Base-by-base conservation (phyloP, 2,113 vertebrate species). In the Theropithecus gelada region DNA sequence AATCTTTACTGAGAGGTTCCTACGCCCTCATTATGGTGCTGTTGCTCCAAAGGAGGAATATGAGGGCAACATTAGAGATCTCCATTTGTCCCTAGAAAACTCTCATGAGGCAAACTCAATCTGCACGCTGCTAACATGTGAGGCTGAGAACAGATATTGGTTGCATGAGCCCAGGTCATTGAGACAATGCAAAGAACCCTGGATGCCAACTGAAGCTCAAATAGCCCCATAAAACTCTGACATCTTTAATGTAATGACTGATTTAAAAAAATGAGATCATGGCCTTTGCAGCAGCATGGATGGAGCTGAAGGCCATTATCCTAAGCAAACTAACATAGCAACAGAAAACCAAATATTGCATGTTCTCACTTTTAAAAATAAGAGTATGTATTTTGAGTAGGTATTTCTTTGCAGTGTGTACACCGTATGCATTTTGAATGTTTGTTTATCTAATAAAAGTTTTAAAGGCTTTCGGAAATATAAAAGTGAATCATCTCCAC, bases 361-460 rank as follows among this genome's bases (percentile, higher is more conserved):
- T 64, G 27, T 64, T 64, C 61, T 64, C 12, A 64, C 61, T 55
- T 64, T 87, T 57, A 70, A 32, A 81, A 82, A 84, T 13, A 27
- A 64, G 17, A 18, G 22, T 38, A 25, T 90, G 73, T 48, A 40
- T 35, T 57, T 38, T 52, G 45, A 86, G 75, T 38, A 13, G 32
- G 30, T 25, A 38, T 86, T 88, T 61, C 72, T 8, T 38, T 80
- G 48, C 16, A 6, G 3, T 50, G 30, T 30, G 38, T n/a, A 85
- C 57, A 43, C 6, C 40, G 25, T 61, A 8, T 43, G 13, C 38
- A 70, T 90, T 87, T 20, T 20, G 55, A 76, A 59, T n/a, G 90
- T 73, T 78, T 61, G 40, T 78, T 66, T 82, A 94, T n/a, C 66
- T 43, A 35, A 88, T 45, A 14, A 66, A 68, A 90, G 18, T 64